Conservation (phyloP, 2,797 vertebrate species). For the Gymnopithys bicolor region DNA sequence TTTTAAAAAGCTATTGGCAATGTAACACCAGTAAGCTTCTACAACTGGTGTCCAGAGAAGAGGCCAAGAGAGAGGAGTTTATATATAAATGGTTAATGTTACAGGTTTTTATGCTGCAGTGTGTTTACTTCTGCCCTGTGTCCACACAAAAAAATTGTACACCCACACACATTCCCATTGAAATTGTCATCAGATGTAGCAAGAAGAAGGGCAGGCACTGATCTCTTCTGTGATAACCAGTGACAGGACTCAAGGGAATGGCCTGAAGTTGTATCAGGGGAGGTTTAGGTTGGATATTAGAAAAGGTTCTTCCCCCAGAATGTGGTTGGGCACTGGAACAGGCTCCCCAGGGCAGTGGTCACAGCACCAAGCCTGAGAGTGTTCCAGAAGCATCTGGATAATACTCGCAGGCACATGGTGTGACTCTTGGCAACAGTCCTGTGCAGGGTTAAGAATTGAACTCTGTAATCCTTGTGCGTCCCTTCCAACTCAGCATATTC, state of each 20-base stretch:
- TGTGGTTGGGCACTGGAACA: neutral
- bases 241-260: neutral
- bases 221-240: neutral
- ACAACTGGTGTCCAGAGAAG: constrained; percentile 11
- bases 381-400: neutral
- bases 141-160: neutral
- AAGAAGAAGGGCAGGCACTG: neutral
- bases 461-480: neutral
- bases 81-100: constrained; percentile 21
- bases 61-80: constrained; percentile 40
- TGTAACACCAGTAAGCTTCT: constrained; percentile 47
- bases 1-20: constrained; percentile 48
- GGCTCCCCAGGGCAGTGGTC: neutral
- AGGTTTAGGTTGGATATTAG: neutral
- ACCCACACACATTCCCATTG: constrained; percentile 26
- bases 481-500: neutral
- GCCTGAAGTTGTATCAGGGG: neutral
- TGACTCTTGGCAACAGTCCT: neutral
- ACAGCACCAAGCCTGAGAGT: neutral
- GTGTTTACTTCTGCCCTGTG: constrained; percentile 59
- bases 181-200: constrained; percentile 41
- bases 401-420: neutral
- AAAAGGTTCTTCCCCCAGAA: neutral
- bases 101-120: constrained; percentile 3
- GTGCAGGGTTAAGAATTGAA: neutral